Evolutionary conservation across 2,797 vertebrate species (phyloP).

Genomic region (Lepilemur septentrionalis): DNA sequence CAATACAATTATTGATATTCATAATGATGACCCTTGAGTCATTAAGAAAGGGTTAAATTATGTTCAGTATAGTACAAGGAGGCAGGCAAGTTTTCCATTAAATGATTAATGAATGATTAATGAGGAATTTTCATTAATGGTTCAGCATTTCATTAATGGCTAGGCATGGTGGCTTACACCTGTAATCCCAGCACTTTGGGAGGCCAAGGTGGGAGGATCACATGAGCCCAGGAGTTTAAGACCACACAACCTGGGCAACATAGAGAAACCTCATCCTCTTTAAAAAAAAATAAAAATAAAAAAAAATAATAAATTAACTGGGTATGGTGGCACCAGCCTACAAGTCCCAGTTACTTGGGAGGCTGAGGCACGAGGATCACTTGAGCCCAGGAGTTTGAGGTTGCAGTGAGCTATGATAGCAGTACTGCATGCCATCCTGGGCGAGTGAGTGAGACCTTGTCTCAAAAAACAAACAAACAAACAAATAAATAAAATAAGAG

Average conservation of each 20-base stretch:
- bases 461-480: neutral
- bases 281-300: neutral
- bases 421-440: neutral
- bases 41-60: slow-evolving; percentile 47
- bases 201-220: neutral
- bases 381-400: neutral
- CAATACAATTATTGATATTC: slow-evolving; percentile 17
- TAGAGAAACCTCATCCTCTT: neutral
- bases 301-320: neutral
- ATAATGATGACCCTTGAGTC: neutral
- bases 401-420: neutral
- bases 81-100: slow-evolving; percentile 20
- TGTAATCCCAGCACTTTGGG: neutral
- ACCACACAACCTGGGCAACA: neutral
- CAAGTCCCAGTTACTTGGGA: neutral
- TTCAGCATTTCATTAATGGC: neutral
- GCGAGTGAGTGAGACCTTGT: neutral
- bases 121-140: neutral
- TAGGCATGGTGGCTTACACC: neutral
- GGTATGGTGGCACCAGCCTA: neutral
- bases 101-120: neutral
- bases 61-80: neutral
- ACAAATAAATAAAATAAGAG: neutral
- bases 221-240: neutral
- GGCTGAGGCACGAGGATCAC: neutral